Evolutionary conservation across 2,888 invertebrate genomes (phyloP), one percentile per base, ranked within the genome.

Genomic region (Drosophila buzzatii): DNA sequence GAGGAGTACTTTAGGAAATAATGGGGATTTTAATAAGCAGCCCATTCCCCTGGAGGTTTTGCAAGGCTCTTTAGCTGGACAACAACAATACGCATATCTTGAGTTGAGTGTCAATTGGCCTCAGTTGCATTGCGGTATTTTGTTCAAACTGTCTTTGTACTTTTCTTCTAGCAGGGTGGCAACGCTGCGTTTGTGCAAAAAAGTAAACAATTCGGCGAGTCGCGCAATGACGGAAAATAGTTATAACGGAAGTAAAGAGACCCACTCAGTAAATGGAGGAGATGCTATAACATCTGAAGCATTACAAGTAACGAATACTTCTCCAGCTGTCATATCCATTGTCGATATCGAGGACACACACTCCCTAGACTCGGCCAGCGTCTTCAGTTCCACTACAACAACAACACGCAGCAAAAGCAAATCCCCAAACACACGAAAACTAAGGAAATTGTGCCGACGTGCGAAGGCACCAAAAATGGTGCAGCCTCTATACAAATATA

Each of bases 361-460:
- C 14, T 80, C 89, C 5, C 70, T 89, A 20, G 88, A 97, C 91
- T 96, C 96, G 58, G 96, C 96, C 6, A 97, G 97, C 91, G 95
- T 97, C 63, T 96, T 96, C 70, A 97, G 97, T 91, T 96, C 96
- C 27, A 96, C 96, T n/a, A 96, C 96, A 31, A 96, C 96, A 23
- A 96, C 96, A 5, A 97, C 96, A 81, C 57, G 97, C 49, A 97
- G 97, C 92, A 97, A 96, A 86, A 97, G 97, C 92, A 97, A 96
- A 87, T 97, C 97, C 27, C 97, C 97, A 2, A 96, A 96, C 14
- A 95, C 95, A 76, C 94, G 95, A 52, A 94, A 95, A 33, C 47
- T 95, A 18, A 73, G 94, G 3, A 94, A 94, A 45, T 94, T 94
- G 89, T 94, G 94, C 94, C 95, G 78, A 88, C 95, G 95, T 89